These are phyloP conservation scores for Myotis yumanensis DNA, from an alignment of 2,113 vertebrate species.

Conservation along the genomic window DNA sequence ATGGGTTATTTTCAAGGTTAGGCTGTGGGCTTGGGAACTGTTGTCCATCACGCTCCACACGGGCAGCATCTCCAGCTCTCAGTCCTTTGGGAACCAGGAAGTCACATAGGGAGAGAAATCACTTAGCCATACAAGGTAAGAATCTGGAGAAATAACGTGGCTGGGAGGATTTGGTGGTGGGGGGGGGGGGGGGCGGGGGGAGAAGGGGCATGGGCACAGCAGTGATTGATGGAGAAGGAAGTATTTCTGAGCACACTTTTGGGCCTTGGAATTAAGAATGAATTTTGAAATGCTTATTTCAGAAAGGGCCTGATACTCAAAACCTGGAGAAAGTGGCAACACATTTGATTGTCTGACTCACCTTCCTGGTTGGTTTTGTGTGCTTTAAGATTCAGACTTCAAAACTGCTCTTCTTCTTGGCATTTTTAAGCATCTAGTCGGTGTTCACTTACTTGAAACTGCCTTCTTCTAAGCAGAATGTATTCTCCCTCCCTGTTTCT, in stretches of 20 bases:
- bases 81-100: not conserved
- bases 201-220: not conserved
- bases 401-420: not conserved
- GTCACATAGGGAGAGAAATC: not conserved
- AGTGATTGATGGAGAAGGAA: not conserved
- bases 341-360: not conserved
- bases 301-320: not conserved
- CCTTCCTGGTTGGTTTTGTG: not conserved
- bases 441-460: accelerated
- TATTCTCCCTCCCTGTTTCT: not conserved
- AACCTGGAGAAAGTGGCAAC: not conserved
- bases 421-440: not conserved
- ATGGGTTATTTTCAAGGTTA: not conserved
- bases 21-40: not conserved
- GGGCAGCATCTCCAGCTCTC: not conserved
- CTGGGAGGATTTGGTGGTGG: not conserved
- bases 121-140: not conserved
- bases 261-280: not conserved
- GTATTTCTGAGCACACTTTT: not conserved
- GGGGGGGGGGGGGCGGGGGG: accelerated
- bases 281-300: not conserved
- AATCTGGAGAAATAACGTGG: not conserved
- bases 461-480: not conserved
- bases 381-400: not conserved
- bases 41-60: accelerated